Evolutionary conservation across 2,888 invertebrate genomes (phyloP), one percentile per base, ranked within the genome.

Genomic region (Helobdella robusta): DNA sequence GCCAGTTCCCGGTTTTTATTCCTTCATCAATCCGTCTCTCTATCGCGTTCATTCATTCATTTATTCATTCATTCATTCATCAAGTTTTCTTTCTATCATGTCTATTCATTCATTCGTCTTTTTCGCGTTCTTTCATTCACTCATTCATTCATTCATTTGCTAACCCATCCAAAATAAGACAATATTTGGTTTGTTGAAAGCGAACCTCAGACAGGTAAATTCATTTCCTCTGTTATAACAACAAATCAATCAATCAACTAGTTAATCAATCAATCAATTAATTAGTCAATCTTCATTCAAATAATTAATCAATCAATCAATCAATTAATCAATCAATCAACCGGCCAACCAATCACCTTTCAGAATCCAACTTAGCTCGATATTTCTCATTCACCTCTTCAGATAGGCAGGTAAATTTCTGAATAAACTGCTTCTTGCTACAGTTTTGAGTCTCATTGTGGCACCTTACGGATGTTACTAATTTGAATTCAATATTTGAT

Each of bases 341-440:
- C 25, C 20, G 25, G 1, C 25, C 20, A 23, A 23, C 3, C n/a
- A 1, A 28, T 56, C 56, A 56, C 56, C 32, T 32, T 6, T 30
- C 56, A 5, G 8, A n/a, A n/a, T 30, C 32, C 18, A 56, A 30
- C 32, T 28, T 25, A 32, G 32, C 56, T 56, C 56, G 28, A 8
- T 30, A 56, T 32, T 56, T 56, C 32, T 56, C 56, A 28, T 28
- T 56, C 2, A 56, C 56, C 32, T 56, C 56, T 30, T 56, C 30
- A 30, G 56, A 56, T 2, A 56, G 56, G 32, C 56, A 56, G 8
- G 32, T n/a, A 30, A 56, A n/a, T 18, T 56, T 32, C 15, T 56
- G 56, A 30, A 56, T 3, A 6, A 25, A n/a, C 1, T 30, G 56
- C 32, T 56, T 56, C n/a, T 32, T 56, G 18, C n/a, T 30, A 30